Evolutionary conservation across 2,113 vertebrate species (phyloP), one percentile per base, ranked within the genome.

Genomic region (Mirounga angustirostris): DNA sequence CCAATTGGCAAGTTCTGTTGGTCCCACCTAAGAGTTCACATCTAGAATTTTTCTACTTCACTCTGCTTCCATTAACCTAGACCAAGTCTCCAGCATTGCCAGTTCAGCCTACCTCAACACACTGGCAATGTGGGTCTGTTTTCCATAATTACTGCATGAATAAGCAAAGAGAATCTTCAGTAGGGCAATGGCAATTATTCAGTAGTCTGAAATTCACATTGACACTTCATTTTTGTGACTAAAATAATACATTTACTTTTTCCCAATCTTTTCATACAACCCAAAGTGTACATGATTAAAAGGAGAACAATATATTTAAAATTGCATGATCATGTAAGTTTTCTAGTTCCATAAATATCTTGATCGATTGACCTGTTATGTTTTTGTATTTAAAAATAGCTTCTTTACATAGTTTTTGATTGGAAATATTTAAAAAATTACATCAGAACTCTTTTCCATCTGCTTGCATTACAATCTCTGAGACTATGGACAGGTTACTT

Each of bases 111-210:
- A 40, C 4, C 28, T 46, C 36, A 88, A 36, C 5, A 79, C 16
- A 58, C 14, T 56, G 73, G 22, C 50, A 67, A 16, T 67, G 7
- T 69, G n/a, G 33, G 22, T 78, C 80, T 92, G 43, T 74, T 92
- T 94, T 87, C 43, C 50, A 69, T 58, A 85, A 89, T 69, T 56
- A 76, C 30, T 81, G 71, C 12, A 19, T 52, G n/a, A 92, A 24
- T 52, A 91, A 83, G 65, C 46, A 92, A 94, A 79, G 54, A 52
- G 18, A 91, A 79, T 86, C 90, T 94, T 81, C 84, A 97, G 65
- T 65, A 89, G 73, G 30, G 12, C 30, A 76, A 63, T 86, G 59
- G 89, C 65, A 89, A 81, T 73, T 76, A 89, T 33, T 88, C 21
- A 50, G 22, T 58, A 58, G 14, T 83, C 11, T 91, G 28, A 96